Conservation (phyloP, 2,113 vertebrate genomes). For the Neoarius graeffei region DNA sequence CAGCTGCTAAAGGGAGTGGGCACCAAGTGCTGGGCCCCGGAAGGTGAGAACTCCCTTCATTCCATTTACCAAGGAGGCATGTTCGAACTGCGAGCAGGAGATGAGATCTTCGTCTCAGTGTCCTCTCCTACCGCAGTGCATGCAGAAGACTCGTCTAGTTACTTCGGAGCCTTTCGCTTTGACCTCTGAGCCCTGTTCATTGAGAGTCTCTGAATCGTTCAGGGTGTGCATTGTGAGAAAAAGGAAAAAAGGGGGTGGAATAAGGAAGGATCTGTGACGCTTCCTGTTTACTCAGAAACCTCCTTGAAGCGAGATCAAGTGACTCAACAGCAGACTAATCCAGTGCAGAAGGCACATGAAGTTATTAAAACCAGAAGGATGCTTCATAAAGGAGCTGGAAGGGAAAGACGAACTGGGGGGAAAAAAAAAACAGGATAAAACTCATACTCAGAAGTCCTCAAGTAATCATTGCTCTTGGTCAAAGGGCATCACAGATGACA, state of each 20-base stretch:
- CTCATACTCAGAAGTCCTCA: neutral
- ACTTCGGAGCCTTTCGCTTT: slow-evolving; percentile 74
- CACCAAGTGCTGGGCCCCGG: slow-evolving; percentile 73
- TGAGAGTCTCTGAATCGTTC: slow-evolving; percentile 4
- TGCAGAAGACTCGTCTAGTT: slow-evolving; percentile 63
- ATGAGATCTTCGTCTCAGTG: slow-evolving; percentile 75
- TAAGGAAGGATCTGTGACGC: slow-evolving; percentile 12
- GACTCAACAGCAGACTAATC: slow-evolving; percentile 15
- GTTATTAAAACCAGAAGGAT: slow-evolving; percentile 11
- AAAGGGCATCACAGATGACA: slow-evolving; percentile 1
- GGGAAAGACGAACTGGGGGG: neutral
- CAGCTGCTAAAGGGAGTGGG: slow-evolving; percentile 76
- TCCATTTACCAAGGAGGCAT: slow-evolving; percentile 74
- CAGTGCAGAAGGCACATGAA: neutral
- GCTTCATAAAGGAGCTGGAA: neutral
- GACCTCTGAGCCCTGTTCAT: slow-evolving; percentile 62
- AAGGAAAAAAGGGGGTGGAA: slow-evolving; percentile 4
- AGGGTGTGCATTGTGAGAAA: slow-evolving; percentile 20
- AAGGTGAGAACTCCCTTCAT: slow-evolving; percentile 70
- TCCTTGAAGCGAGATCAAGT: neutral
- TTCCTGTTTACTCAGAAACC: slow-evolving; percentile 44
- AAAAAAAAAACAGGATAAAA: neutral
- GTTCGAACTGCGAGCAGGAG: slow-evolving; percentile 69
- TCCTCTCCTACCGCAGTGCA: slow-evolving; percentile 68
- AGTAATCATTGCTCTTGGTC: neutral